Percentiles rank a stretch among this genome's conserved stretches.
Conservation (phyloP, 2,113 vertebrate species). For the pig (Sus scrofa) region DNA sequence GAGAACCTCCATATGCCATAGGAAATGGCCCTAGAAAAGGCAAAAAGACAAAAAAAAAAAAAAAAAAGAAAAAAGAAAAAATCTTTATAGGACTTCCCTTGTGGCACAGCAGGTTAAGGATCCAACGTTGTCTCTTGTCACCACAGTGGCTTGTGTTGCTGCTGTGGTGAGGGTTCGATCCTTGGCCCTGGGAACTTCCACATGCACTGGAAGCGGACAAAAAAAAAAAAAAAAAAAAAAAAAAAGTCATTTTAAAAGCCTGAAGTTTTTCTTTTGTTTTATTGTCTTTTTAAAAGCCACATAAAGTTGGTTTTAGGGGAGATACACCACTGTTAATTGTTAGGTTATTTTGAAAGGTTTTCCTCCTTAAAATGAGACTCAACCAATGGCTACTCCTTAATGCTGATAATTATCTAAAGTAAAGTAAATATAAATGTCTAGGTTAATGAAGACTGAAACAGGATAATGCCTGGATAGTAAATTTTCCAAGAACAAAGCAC, state of each 20-base stretch:
- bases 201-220: background rate
- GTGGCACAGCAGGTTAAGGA: no score
- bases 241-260: background rate
- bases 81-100: background rate
- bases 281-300: background rate
- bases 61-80: no score
- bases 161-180: no score
- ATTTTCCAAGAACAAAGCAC: conserved; percentile 34
- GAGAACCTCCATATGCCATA: no score
- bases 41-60: no score
- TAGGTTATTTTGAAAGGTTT: conserved; percentile 38
- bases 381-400: background rate
- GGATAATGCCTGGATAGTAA: background rate
- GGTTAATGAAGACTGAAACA: conserved; percentile 46
- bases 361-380: conserved; percentile 45
- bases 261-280: background rate
- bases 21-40: no score
- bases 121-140: no score
- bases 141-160: no score
- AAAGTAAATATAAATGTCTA: conserved; percentile 62
- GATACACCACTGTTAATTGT: background rate
- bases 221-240: background rate
- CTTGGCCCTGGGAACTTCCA: no score
- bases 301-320: background rate
- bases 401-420: conserved; percentile 55